phyloP scores from a whole-genome alignment of 2,888 invertebrate species.

The Andricus quercusramuli region DNA sequence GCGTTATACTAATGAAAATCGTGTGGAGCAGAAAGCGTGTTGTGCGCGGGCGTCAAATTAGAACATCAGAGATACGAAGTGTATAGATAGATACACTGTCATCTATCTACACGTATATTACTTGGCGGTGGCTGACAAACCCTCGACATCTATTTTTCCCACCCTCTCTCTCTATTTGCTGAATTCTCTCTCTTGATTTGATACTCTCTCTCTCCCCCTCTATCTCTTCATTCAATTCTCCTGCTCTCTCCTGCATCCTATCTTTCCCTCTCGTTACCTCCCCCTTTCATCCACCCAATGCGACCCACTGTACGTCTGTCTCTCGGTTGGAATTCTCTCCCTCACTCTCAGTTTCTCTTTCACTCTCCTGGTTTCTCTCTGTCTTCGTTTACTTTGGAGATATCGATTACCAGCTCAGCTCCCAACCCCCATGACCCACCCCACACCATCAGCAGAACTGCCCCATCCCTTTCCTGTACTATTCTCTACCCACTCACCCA shows the following conservation, averaged over 20 bases:
- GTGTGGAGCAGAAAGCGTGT: slow-evolving; percentile 55
- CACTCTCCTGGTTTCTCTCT: slow-evolving; percentile 61
- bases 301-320: slow-evolving; percentile 46
- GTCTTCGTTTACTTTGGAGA: slow-evolving; percentile 77
- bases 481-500: slow-evolving; percentile 62
- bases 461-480: slow-evolving; percentile 57
- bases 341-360: slow-evolving; percentile 44
- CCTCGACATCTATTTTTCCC: slow-evolving; percentile 74
- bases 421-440: slow-evolving; percentile 67
- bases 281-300: slow-evolving; percentile 44
- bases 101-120: slow-evolving; percentile 68
- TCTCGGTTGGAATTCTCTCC: slow-evolving; percentile 35
- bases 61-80: slow-evolving; percentile 52
- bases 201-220: slow-evolving; percentile 47
- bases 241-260: slow-evolving; percentile 43
- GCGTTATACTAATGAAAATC: slow-evolving; percentile 74
- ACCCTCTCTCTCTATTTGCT: slow-evolving; percentile 50
- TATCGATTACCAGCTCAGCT: slow-evolving; percentile 77
- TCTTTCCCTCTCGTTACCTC: slow-evolving; percentile 43
- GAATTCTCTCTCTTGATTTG: slow-evolving; percentile 56
- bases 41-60: slow-evolving; percentile 56
- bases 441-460: slow-evolving; percentile 58
- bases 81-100: slow-evolving; percentile 32
- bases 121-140: slow-evolving; percentile 74
- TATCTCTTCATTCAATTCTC: slow-evolving; percentile 56